Percentiles rank a stretch among this genome's conserved stretches.
Evolutionary conservation across 1,140 invertebrate species (phyloP).

Genomic region (Onthophagus taurus): DNA sequence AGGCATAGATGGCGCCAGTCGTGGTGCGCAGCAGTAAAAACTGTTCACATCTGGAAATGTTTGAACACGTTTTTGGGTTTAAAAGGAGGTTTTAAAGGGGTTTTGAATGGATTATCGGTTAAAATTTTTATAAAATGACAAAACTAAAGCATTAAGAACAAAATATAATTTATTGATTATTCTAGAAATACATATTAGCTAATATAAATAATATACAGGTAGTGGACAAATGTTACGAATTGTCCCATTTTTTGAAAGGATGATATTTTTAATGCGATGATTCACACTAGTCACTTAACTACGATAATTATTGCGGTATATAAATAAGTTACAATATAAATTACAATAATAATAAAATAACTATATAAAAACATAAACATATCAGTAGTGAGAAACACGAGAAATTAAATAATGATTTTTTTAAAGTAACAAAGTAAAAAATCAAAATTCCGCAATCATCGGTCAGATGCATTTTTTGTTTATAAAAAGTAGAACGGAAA

Average conservation of each 20-base stretch:
- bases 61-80: no score
- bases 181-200: conserved; percentile 34
- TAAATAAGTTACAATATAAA: conserved; percentile 41
- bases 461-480: conserved; percentile 20
- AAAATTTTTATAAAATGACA: no score
- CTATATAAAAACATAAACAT: conserved; percentile 39
- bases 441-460: conserved; percentile 31
- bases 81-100: no score
- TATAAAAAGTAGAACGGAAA: conserved; percentile 18
- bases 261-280: conserved; percentile 18
- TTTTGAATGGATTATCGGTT: no score
- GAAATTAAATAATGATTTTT: conserved; percentile 39
- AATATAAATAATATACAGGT: conserved; percentile 37
- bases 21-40: no score
- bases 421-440: conserved; percentile 37
- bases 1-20: no score
- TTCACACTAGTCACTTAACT: conserved; percentile 32
- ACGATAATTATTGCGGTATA: conserved; percentile 27
- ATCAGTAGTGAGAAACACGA: conserved; percentile 36
- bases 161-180: conserved; percentile 40
- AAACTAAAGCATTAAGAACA: no score
- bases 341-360: conserved; percentile 38
- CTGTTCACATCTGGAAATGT: no score
- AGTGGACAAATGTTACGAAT: conserved; percentile 20
- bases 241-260: conserved; percentile 16